Evolutionary conservation across 2,888 invertebrate species (phyloP), one percentile per base, ranked within the genome.

Genomic region (Octonoba sinensis): DNA sequence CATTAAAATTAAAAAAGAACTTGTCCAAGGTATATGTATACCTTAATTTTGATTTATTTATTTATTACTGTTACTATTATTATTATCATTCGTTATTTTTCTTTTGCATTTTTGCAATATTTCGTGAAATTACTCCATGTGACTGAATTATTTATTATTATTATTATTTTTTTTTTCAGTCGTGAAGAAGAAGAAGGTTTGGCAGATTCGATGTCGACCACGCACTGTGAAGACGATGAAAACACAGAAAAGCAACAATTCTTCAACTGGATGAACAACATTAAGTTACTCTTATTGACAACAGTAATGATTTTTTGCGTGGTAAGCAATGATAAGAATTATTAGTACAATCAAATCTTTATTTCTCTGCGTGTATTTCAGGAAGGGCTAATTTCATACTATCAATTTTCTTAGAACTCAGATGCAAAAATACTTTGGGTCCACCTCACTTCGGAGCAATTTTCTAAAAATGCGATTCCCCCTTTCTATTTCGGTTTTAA

Each of bases 281-380:
- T 66, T 0, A 79, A 79, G n/a, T 51, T 60, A 12, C 11, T 60
- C 0, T 16, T 79, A 8, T 46, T 73, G 3, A 56, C 36, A 16
- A 27, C 47, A 1, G 74, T 81, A 1, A 62, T 81, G 57, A 16
- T 81, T 15, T 81, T 81, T 49, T 74, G 73, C 27, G 64, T 70
- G 49, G 73, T 81, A 36, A 81, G 81, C 69, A n/a, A 16, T 11
- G 8, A 36, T 6, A 6, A 36, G n/a, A n/a, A n/a, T n/a, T n/a
- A n/a, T n/a, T n/a, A n/a, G n/a, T n/a, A n/a, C n/a, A n/a, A n/a
- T n/a, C n/a, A n/a, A n/a, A n/a, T n/a, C n/a, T n/a, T n/a, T n/a
- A n/a, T n/a, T n/a, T n/a, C n/a, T n/a, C n/a, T n/a, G n/a, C n/a
- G n/a, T n/a, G 27, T 27, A 27, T 27, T 27, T 27, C 6, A 6